These are phyloP conservation scores for Helogale parvula DNA, from an alignment of 2,113 vertebrate genomes.

Conservation along the genomic window DNA sequence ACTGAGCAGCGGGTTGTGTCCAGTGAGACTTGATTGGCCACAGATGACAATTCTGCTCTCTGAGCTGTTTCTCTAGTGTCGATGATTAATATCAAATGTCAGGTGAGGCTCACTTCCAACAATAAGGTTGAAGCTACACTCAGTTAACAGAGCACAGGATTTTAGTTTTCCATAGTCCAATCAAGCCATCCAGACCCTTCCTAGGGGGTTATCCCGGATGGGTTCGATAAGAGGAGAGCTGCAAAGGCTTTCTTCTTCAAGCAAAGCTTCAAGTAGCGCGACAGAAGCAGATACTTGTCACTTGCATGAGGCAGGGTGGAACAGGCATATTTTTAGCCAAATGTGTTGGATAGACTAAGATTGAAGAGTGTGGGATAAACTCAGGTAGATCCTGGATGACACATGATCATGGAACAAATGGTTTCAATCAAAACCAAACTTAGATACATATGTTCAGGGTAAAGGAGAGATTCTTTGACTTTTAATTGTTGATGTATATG, in stretches of 20 bases:
- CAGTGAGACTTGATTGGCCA: constrained; percentile 14
- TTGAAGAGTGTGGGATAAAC: background rate
- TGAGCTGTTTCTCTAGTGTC: constrained; percentile 33
- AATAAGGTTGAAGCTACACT: background rate
- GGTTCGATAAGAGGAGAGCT: background rate
- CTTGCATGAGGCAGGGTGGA: background rate
- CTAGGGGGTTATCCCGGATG: background rate
- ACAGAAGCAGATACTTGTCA: background rate
- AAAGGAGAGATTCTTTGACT: background rate
- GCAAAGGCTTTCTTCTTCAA: background rate
- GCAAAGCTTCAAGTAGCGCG: background rate
- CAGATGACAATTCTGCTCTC: background rate
- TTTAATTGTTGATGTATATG: background rate
- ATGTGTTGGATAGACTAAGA: background rate
- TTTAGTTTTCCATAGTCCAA: background rate
- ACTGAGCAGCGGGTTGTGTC: background rate
- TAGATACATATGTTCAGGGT: background rate
- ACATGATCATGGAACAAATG: background rate
- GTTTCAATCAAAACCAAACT: constrained; percentile 5
- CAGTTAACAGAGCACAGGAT: background rate
- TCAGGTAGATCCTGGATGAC: background rate
- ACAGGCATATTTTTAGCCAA: background rate
- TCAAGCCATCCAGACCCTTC: background rate
- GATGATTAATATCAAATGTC: constrained; percentile 50
- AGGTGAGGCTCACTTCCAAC: constrained; percentile 9